Evolutionary conservation across 2,113 vertebrate genomes (phyloP).

Genomic region (Uropsilus gracilis): DNA sequence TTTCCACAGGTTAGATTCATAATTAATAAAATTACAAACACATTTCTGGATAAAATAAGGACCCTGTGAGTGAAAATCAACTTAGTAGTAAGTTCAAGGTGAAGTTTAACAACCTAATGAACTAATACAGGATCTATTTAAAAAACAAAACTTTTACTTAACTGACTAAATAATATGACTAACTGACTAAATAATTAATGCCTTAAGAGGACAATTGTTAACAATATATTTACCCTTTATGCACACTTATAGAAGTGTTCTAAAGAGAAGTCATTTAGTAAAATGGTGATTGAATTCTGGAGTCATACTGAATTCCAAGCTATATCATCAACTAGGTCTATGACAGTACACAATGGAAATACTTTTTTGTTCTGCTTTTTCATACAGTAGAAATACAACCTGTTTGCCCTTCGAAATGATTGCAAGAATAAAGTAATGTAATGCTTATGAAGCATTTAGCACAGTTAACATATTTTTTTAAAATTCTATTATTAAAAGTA

Average conservation of each 20-base stretch:
- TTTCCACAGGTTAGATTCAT: not conserved
- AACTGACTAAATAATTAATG: not conserved
- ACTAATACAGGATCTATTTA: not conserved
- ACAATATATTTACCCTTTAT: not conserved
- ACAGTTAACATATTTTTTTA: too few species aligned
- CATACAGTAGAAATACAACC: not conserved
- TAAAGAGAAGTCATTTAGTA: not conserved
- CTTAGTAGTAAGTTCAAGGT: not conserved
- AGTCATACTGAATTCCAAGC: not conserved
- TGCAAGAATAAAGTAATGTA: conserved; percentile 13
- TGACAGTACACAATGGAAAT: not conserved
- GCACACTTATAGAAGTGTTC: not conserved
- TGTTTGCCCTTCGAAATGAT: conserved; percentile 1
- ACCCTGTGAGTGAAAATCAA: not conserved
- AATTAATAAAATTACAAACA: conserved; percentile 26
- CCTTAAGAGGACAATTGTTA: not conserved
- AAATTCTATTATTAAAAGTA: too few species aligned
- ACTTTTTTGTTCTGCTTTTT: not conserved
- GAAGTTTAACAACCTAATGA: not conserved
- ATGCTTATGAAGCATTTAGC: not conserved
- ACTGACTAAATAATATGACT: too few species aligned
- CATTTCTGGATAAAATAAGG: not conserved
- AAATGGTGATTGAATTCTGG: not conserved
- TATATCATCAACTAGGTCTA: not conserved
- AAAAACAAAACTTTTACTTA: not conserved